Percentiles rank a stretch among this genome's conserved stretches.
Conservation (phyloP, 1,140 invertebrate genomes). For the Drosophila sp. region DNA sequence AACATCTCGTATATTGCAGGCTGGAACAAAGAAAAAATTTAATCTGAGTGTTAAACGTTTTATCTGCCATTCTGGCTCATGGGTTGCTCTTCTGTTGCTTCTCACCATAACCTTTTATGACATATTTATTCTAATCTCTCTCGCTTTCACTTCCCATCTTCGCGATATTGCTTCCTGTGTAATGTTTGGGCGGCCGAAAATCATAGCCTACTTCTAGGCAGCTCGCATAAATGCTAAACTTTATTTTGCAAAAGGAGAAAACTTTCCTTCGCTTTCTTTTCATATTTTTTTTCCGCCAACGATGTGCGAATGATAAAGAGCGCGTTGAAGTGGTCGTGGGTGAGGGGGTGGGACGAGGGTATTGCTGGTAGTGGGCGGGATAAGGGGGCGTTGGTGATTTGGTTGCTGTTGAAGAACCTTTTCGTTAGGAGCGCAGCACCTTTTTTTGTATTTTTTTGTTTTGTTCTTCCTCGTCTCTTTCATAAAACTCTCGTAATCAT, state of each 20-base stretch:
- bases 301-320: slow-evolving; percentile 77
- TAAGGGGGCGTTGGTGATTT: slow-evolving; percentile 19
- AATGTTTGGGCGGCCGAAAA: slow-evolving; percentile 22
- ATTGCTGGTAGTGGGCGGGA: background rate
- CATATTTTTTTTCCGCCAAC: slow-evolving; percentile 37
- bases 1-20: background rate
- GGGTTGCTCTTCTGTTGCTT: background rate
- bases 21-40: background rate
- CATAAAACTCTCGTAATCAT: slow-evolving; percentile 71
- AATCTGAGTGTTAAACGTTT: slow-evolving; percentile 41
- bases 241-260: slow-evolving; percentile 37
- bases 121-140: slow-evolving; percentile 54
- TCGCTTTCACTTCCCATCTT: background rate
- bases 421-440: slow-evolving; percentile 16
- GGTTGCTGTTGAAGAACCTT: slow-evolving; percentile 39
- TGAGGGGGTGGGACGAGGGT: background rate
- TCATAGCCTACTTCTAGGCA: slow-evolving; percentile 68
- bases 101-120: slow-evolving; percentile 52
- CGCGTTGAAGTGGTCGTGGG: slow-evolving; percentile 20
- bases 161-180: background rate
- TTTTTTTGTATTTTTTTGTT: slow-evolving; percentile 8
- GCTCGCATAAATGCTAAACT: slow-evolving; percentile 51
- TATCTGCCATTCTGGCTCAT: slow-evolving; percentile 36
- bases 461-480: slow-evolving; percentile 27
- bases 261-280: slow-evolving; percentile 6